Base-by-base conservation (phyloP, 2,797 vertebrate species). In the Sebastes ruberrimus region DNA sequence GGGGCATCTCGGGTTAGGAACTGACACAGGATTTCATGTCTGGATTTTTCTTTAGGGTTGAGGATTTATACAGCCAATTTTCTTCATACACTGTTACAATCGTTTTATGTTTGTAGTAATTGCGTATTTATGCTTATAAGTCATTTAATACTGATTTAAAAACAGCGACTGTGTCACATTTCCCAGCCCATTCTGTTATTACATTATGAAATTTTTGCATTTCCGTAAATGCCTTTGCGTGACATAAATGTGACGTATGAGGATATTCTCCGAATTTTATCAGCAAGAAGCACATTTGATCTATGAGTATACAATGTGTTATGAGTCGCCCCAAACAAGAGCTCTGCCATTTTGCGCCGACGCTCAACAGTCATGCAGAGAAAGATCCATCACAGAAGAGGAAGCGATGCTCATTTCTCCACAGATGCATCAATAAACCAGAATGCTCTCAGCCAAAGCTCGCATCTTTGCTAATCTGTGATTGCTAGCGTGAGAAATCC, bases 1-100 rank as follows among this genome's bases (percentile, higher is more conserved):
- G 59, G 87, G 82, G 74, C 83, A 85, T 88, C 77, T 81, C 6
- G 78, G 86, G 86, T 91, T 78, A 87, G 71, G 81, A 85, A 71
- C 69, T 59, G 73, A 91, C 81, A 86, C 68, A 76, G 76, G 72
- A 86, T 77, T 88, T 86, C 52, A 78, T 83, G 82, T 88, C 68
- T 82, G 73, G 53, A 68, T 67, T 85, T 83, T 67, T 57, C 6
- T 66, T 72, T 30, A 27, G 33, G 38, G 4, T 71, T 11, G 10
- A 71, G 53, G 80, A 61, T 72, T 25, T n/a, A 74, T 56, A 25
- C 22, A n/a, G 23, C 13, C 35, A 60, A 18, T 13, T 49, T 53
- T 30, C 49, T 30, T 33, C 2, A 9, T 20, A n/a, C 8, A 20
- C 59, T 22, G 18, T 38, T 2, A 6, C 3, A 55, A 14, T 7